phyloP scores from a whole-genome alignment of 1,140 invertebrate genomes.

The Sogatella furcifera region DNA sequence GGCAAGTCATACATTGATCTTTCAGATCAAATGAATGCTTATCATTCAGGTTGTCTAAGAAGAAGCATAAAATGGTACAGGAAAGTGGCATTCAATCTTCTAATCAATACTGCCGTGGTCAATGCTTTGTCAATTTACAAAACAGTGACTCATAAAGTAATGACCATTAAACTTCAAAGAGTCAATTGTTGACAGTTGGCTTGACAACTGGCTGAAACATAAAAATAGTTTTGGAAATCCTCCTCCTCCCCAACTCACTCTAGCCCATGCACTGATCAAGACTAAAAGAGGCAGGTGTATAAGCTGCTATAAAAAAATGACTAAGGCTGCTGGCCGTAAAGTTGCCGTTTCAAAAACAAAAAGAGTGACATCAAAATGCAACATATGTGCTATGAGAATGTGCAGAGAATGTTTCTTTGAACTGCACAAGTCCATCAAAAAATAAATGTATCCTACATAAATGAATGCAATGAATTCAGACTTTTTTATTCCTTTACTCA shows the following conservation, averaged over 20 bases:
- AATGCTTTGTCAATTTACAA: not conserved
- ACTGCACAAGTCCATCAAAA: slow-evolving; percentile 9
- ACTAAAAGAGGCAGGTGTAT: not conserved
- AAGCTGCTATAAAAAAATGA: not conserved
- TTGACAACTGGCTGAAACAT: not conserved
- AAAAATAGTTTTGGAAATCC: not conserved
- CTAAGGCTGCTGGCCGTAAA: not conserved
- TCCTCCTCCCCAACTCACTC: not conserved
- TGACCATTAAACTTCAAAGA: not conserved
- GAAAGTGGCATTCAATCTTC: not conserved
- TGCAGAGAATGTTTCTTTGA: not conserved
- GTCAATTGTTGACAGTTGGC: not conserved
- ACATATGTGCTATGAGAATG: not conserved
- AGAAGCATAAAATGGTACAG: not conserved
- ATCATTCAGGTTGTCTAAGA: not conserved
- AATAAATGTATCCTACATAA: not conserved
- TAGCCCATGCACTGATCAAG: not conserved
- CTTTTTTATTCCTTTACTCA: too few species aligned
- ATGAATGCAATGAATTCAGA: too few species aligned
- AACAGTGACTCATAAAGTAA: not conserved
- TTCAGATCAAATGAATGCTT: not conserved
- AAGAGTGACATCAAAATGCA: not conserved
- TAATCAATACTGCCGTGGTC: not conserved
- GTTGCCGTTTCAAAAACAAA: not conserved
- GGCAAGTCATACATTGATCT: not conserved